A percentile compares a stretch with the other conserved stretches of the same genome.
These are phyloP conservation scores for Folsomia candida DNA, from an alignment of 2,888 invertebrate species.

Conservation along the genomic window DNA sequence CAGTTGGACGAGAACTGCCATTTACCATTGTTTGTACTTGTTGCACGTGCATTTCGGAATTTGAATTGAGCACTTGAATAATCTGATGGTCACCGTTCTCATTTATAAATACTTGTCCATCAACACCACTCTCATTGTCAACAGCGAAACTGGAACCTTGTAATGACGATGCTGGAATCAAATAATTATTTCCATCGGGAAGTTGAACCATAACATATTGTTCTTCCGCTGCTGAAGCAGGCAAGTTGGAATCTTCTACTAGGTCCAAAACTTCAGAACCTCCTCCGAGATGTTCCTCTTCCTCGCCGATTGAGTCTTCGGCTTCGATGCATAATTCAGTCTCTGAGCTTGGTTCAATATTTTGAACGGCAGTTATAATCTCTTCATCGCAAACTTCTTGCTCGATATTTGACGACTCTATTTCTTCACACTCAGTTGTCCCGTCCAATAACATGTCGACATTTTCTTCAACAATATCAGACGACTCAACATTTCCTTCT, in stretches of 20 bases:
- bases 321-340: neutral
- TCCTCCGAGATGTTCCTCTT: neutral
- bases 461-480: neutral
- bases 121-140: neutral
- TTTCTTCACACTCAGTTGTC: neutral
- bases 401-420: neutral
- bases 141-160: neutral
- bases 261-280: neutral
- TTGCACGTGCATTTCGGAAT: neutral
- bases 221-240: neutral
- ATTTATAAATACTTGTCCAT: neutral
- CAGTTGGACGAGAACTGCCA: neutral
- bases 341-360: neutral
- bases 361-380: neutral
- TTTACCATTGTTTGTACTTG: neutral
- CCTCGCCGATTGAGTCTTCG: neutral
- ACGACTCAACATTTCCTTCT: neutral
- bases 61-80: neutral
- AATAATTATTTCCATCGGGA: neutral
- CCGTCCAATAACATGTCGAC: neutral
- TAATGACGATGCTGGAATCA: constrained; percentile 6
- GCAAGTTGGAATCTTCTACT: neutral
- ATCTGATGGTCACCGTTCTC: neutral
- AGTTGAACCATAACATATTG: constrained; percentile 6
- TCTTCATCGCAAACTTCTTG: neutral